A percentile compares a stretch with the other conserved stretches of the same genome.
Conservation (phyloP, 1,140 invertebrate genomes). For the Mamestra configurata region DNA sequence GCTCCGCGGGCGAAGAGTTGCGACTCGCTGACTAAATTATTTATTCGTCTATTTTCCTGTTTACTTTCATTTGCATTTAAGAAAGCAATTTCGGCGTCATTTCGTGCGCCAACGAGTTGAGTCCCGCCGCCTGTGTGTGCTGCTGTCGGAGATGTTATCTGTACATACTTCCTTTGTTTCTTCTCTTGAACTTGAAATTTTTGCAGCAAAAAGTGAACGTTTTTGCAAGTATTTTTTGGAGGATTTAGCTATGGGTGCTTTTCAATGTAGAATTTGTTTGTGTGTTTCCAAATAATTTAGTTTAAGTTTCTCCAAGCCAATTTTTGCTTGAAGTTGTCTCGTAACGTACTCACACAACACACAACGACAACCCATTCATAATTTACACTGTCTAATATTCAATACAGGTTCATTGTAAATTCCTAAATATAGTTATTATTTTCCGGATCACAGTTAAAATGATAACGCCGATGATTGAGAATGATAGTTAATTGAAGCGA, state of each 20-base stretch:
- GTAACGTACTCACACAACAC: too few relatives aligned
- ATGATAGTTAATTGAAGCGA: neutral
- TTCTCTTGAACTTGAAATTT: constrained; percentile 8
- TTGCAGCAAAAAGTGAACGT: too few relatives aligned
- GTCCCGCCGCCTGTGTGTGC: neutral
- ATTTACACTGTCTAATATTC: too few relatives aligned
- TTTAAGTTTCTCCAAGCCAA: too few relatives aligned
- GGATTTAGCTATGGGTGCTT: too few relatives aligned
- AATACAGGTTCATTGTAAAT: too few relatives aligned
- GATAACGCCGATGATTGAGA: neutral
- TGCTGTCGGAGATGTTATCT: neutral
- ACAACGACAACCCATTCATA: too few relatives aligned
- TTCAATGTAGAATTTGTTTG: too few relatives aligned
- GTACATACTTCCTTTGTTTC: neutral
- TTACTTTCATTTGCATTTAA: constrained; percentile 70
- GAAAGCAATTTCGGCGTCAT: constrained; percentile 66
- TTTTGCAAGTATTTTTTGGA: too few relatives aligned
- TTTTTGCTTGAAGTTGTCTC: too few relatives aligned
- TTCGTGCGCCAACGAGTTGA: constrained; percentile 50
- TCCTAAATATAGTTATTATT: neutral
- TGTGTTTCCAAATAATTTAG: too few relatives aligned
- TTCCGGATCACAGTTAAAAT: neutral
- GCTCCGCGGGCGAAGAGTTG: constrained; percentile 50
- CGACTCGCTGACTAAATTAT: constrained; percentile 62
- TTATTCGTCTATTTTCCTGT: constrained; percentile 65